Base-by-base conservation (phyloP, 1,140 invertebrate genomes). In the Battus philenor region DNA sequence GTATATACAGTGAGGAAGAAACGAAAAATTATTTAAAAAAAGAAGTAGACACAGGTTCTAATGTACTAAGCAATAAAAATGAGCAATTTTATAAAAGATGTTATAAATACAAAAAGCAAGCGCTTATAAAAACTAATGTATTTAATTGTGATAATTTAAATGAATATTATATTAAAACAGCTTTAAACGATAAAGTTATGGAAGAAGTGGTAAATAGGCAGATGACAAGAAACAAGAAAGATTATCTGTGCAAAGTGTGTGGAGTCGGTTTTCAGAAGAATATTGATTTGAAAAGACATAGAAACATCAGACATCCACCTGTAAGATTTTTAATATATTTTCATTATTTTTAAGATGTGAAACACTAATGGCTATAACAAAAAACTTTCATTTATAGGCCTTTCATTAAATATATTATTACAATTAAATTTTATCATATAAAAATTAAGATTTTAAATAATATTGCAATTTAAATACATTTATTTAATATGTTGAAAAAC, bases 261-360 rank as follows among this genome's bases (percentile, higher is more conserved):
- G 47, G 41, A 1, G 15, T 32, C 1, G 46, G 13, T 0, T 65
- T 50, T 13, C 39, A 27, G 2, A 29, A 20, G 7, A 8, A 13
- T 1, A 11, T 51, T 7, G 57, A 65, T 47, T 22, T 48, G 5
- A 26, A 29, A 9, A 31, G 61, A 8, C 61, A 65, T 44, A 36
- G 16, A 1, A 41, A 17, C 17, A 48, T 53, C 24, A 33, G 29
- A 17, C 60, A 64, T 45, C 15, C 1, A 0, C 13, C 44, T 5
- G 59, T 62, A 33, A 1, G 17, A 47, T 15, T 36, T 26, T 29
- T 7, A 17, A 15, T 45, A n/a, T n/a, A n/a, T n/a, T n/a, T n/a
- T n/a, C n/a, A n/a, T n/a, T n/a, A n/a, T n/a, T n/a, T n/a, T n/a
- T n/a, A n/a, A n/a, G n/a, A n/a, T n/a, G n/a, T n/a, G n/a, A n/a